Evolutionary conservation across 2,113 vertebrate species (phyloP).

Genomic region (Coracopsis vasa): DNA sequence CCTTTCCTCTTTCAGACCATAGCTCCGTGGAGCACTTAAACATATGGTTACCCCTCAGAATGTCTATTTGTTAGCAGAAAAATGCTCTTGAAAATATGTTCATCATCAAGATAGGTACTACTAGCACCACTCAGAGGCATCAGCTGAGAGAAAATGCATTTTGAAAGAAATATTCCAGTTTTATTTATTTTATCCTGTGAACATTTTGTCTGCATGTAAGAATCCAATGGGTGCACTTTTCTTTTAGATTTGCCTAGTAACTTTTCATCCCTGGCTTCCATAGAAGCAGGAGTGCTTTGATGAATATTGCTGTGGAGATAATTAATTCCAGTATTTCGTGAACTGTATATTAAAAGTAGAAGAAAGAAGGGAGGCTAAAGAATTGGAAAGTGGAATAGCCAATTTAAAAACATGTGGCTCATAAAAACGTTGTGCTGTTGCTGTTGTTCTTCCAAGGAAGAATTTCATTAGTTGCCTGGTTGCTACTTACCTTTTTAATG

Average conservation of each 20-base stretch:
- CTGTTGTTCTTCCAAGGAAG: background rate
- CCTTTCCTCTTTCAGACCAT: slow-evolving; percentile 2
- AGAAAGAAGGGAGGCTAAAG: background rate
- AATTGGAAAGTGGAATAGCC: background rate
- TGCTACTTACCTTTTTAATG: background rate
- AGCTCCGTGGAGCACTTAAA: slow-evolving; percentile 33
- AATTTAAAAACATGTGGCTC: background rate
- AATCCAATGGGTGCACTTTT: slow-evolving; percentile 3
- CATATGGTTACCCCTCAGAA: slow-evolving; percentile 45
- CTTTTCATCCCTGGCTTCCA: background rate
- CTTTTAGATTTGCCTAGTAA: background rate
- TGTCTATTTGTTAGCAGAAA: slow-evolving; percentile 42
- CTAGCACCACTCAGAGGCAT: slow-evolving; percentile 8
- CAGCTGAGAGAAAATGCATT: slow-evolving; percentile 2
- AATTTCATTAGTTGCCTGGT: slow-evolving; percentile 23
- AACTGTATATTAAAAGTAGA: background rate
- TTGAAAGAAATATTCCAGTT: background rate
- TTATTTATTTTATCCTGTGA: slow-evolving; percentile 20
- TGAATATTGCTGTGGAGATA: background rate
- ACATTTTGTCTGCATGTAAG: background rate
- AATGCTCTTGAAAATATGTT: slow-evolving; percentile 50
- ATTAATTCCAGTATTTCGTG: slow-evolving; percentile 20
- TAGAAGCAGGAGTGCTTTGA: background rate
- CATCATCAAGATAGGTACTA: slow-evolving; percentile 12
- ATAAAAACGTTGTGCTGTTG: background rate